Base-by-base conservation (phyloP, 2,888 invertebrate species). In the Mimachlamys varia region DNA sequence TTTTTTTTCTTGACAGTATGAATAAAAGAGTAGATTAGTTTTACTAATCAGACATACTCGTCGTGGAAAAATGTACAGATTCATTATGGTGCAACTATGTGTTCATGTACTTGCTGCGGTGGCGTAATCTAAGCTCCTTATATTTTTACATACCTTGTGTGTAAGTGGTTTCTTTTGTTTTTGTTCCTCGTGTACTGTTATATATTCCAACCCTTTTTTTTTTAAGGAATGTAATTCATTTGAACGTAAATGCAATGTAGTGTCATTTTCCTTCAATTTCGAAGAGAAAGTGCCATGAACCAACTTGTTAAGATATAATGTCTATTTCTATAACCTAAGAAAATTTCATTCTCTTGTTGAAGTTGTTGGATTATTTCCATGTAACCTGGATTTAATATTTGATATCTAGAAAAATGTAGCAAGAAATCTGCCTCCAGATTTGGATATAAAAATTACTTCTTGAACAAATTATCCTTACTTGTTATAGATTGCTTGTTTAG, bases 41-140 rank as follows among this genome's bases (percentile, higher is more conserved):
- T 2, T 76, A 13, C 44, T 22, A 33, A 76, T 27, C 5, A 27
- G 33, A 76, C 27, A 27, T 76, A 76, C 76, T 76, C 76, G 27
- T 76, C 76, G 0, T 27, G 12, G 76, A 76, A 76, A 76, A 76
- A 27, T 76, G 76, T 76, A 76, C 76, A 76, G 76, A 33, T 76
- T 13, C 33, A 33, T 76, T 76, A 76, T 76, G 76, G 76, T 76
- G 76, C 76, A 76, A 76, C 33, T 13, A 76, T 76, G 76, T 76
- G 76, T 76, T 76, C 76, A 76, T 33, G 76, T 76, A 33, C 76
- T 76, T 33, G 19, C 76, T 33, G 4, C 76, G 12, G 33, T 76
- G 22, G 76, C 0, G 76, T 76, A 27, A 62, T 76, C 10, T 76
- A 27, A 33, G 27, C 33, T 76, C 2, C 10, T 76, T 76, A 76